Conservation (phyloP, 2,113 vertebrate genomes). For the Rhodinocichla rosea region DNA sequence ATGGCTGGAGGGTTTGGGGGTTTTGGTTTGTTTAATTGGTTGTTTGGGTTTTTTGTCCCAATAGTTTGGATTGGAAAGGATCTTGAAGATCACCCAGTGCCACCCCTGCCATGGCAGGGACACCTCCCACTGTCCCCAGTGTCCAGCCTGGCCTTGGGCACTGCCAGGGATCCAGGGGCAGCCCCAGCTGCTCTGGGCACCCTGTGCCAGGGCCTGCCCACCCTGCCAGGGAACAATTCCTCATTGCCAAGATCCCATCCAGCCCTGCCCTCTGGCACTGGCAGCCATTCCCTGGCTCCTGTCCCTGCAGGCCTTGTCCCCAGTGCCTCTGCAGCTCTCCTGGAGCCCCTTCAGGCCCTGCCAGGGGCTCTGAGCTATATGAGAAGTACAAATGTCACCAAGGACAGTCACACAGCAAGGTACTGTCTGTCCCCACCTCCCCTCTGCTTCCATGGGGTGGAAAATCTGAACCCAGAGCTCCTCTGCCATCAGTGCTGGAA, state of each 20-base stretch:
- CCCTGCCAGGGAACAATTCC: background rate
- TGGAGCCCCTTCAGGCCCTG: background rate
- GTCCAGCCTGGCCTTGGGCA: background rate
- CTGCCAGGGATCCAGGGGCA: background rate
- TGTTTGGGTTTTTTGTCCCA: background rate
- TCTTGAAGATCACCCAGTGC: fast-evolving
- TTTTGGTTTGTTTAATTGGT: background rate
- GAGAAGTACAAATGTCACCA: background rate
- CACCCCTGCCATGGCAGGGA: background rate
- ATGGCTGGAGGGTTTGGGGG: fast-evolving
- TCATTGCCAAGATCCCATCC: fast-evolving
- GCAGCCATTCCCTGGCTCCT: background rate
- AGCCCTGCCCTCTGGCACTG: background rate
- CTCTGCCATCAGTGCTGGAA: background rate
- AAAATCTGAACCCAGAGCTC: background rate
- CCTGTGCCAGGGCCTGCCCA: background rate
- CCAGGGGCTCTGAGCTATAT: fast-evolving
- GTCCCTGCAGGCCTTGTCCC: background rate
- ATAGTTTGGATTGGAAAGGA: background rate
- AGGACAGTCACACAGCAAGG: background rate
- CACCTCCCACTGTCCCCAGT: background rate
- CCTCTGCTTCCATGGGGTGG: background rate
- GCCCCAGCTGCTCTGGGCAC: background rate
- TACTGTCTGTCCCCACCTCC: background rate
- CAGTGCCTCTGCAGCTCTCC: background rate